Evolutionary conservation across 2,888 invertebrate species (phyloP).

Genomic region (Allacma fusca): DNA sequence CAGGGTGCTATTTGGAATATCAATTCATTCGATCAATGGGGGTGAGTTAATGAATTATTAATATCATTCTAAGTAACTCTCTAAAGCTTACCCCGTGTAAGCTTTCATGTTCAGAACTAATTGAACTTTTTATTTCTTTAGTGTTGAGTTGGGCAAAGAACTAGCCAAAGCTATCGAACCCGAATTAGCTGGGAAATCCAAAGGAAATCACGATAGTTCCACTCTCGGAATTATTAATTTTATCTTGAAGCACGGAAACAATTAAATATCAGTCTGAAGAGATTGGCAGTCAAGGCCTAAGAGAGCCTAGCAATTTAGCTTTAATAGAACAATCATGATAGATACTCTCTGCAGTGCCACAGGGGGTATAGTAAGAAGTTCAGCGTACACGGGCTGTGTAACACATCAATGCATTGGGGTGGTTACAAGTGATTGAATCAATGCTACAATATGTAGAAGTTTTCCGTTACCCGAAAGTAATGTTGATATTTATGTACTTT

Average conservation of each 20-base stretch:
- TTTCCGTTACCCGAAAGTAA: neutral
- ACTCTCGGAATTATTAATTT: conserved; percentile 98
- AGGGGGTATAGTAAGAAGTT: neutral
- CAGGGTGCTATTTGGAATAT: conserved; percentile 99
- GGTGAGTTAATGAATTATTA: conserved; percentile 68
- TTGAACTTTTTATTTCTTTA: conserved; percentile 63
- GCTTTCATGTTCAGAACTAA: conserved; percentile 1
- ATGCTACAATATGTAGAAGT: neutral
- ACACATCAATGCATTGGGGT: too few relatives aligned
- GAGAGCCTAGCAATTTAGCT: conserved; percentile 7
- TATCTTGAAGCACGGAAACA: conserved; percentile 68
- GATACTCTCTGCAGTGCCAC: neutral
- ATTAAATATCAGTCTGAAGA: neutral
- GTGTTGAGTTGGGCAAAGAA: conserved; percentile 97
- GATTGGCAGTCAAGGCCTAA: conserved; percentile 3
- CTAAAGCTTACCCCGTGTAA: too few relatives aligned
- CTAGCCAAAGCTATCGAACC: conserved; percentile 98
- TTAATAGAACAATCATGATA: conserved; percentile 9
- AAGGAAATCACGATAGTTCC: conserved; percentile 87
- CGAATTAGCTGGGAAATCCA: conserved; percentile 76
- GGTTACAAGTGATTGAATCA: neutral
- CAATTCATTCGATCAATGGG: conserved; percentile 99
- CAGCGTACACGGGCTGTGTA: too few relatives aligned
- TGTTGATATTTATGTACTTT: neutral
- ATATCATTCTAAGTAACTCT: too few relatives aligned